Base-by-base conservation (phyloP, 2,888 invertebrate species). In the Volucella inanis region DNA sequence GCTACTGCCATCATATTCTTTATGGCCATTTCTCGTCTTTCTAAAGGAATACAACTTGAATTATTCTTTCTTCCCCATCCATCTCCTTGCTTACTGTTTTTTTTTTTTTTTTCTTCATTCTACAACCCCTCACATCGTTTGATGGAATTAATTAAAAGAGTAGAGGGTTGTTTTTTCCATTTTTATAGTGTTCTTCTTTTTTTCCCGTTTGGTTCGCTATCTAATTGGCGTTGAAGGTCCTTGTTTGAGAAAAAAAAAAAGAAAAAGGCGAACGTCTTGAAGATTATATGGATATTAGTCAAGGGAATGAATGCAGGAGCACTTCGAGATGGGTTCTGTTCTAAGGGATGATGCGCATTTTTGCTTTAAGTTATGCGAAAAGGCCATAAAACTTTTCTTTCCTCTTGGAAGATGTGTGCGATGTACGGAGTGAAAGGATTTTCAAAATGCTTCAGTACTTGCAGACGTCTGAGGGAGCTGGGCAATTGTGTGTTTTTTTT, bases 101-200 rank as follows among this genome's bases (percentile, higher is more conserved):
- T 59, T 76, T 76, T 77, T 62, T 55, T 49, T 22, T 54, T 41
- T 6, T n/a, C 22, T n/a, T 59, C 39, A 15, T 59, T 11, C 49
- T 57, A 2, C n/a, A 4, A 10, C 45, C 12, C 31, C 31, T 31
- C 31, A 45, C 12, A 45, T 31, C 22, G 47, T 84, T 75, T 84
- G 50, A 84, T 79, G 70, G 79, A 84, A 79, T 84, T 84, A 84
- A 84, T 84, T 84, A 79, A 84, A 84, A 61, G 79, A 79, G 79
- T 70, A 75, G 59, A 79, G 50, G 68, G 65, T 65, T 79, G 79
- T 75, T 75, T 52, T 50, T 22, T 54, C 8, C 18, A 3, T 39
- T 18, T n/a, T 45, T 10, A 2, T 45, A n/a, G 3, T 45, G 45
- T 45, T 3, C 45, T 45, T 10, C 14, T 38, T 31, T 31, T 39